Percentiles rank a stretch among this genome's conserved stretches.
Evolutionary conservation across 2,888 invertebrate genomes (phyloP).

Genomic region (Conops quadrifasciatus): DNA sequence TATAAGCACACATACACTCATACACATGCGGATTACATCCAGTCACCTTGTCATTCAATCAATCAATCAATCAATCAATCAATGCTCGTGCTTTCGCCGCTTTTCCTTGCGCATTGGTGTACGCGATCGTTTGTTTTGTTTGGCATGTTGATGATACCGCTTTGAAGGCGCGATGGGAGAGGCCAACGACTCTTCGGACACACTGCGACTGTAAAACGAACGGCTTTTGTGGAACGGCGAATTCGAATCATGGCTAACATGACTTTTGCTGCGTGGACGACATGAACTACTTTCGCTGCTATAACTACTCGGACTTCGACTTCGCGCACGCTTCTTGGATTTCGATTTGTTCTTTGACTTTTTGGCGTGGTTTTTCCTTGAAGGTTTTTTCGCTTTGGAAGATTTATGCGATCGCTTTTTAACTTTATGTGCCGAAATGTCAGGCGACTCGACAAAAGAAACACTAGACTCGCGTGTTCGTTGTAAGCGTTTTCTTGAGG

Average conservation of each 20-base stretch:
- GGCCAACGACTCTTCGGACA: slow-evolving; percentile 16
- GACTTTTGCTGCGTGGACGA: slow-evolving; percentile 29
- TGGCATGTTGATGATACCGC: slow-evolving; percentile 16
- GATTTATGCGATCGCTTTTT: slow-evolving; percentile 16
- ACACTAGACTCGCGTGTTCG: neutral
- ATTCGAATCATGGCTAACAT: slow-evolving; percentile 32
- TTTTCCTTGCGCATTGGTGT: slow-evolving; percentile 34
- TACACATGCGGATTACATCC: neutral
- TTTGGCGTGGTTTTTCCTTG: slow-evolving; percentile 49
- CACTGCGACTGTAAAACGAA: slow-evolving; percentile 14
- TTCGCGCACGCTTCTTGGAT: slow-evolving; percentile 48
- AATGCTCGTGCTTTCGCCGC: slow-evolving; percentile 29
- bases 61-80: neutral
- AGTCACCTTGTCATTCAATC: neutral
- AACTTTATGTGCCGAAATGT: slow-evolving; percentile 26
- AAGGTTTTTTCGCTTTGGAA: slow-evolving; percentile 47
- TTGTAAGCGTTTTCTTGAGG: slow-evolving; percentile 2
- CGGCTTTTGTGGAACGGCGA: slow-evolving; percentile 25
- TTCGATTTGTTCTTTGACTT: slow-evolving; percentile 43
- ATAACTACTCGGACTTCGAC: slow-evolving; percentile 26
- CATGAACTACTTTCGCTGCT: slow-evolving; percentile 23
- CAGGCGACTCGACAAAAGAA: slow-evolving; percentile 33
- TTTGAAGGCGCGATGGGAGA: neutral
- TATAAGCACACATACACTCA: neutral
- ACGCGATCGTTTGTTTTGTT: slow-evolving; percentile 36